Conservation (phyloP, 2,113 vertebrate genomes). For the Mirounga angustirostris region DNA sequence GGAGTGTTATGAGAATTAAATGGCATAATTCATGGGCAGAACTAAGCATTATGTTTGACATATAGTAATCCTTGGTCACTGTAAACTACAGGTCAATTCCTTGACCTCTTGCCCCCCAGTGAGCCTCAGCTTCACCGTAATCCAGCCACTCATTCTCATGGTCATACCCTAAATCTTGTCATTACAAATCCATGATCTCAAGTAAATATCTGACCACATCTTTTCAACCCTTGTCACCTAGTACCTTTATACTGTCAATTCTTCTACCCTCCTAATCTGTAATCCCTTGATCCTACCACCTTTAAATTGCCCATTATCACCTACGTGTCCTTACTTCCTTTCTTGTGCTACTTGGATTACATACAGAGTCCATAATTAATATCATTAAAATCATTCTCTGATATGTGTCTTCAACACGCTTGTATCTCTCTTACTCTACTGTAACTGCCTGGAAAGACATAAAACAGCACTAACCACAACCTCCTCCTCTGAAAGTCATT, state of each 20-base stretch:
- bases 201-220: not conserved
- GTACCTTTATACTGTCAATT: not conserved
- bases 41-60: not conserved
- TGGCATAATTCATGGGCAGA: not conserved
- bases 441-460: not conserved
- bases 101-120: not conserved
- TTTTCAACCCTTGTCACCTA: not conserved
- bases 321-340: not conserved
- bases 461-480: not conserved
- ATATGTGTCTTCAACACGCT: not conserved
- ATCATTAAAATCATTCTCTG: not conserved
- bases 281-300: not conserved
- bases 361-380: not conserved
- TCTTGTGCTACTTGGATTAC: not conserved
- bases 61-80: not conserved
- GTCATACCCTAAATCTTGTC: not conserved
- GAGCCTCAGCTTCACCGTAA: not conserved
- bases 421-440: not conserved
- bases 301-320: not conserved
- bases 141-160: not conserved
- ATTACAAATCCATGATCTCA: conserved; percentile 9
- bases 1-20: conserved; percentile 29
- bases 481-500: not conserved
- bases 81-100: not conserved
- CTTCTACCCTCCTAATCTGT: not conserved